Evolutionary conservation across 2,113 vertebrate genomes (phyloP).

Genomic region (Apodemus speciosus): DNA sequence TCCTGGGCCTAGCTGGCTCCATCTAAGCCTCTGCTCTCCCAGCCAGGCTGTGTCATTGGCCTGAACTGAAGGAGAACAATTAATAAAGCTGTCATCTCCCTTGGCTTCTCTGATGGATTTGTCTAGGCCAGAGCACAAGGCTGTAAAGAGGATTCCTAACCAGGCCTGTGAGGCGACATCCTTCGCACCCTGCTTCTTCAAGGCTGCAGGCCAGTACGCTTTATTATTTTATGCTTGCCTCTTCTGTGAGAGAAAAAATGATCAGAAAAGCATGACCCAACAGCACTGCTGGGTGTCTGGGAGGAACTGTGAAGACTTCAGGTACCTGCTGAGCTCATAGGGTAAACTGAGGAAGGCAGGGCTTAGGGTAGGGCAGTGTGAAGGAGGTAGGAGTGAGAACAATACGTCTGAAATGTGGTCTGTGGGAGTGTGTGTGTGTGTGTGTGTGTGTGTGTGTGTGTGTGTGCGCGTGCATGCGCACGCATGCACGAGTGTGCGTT

Average conservation of each 20-base stretch:
- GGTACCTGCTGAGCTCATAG: background rate
- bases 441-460: background rate
- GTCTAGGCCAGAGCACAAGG: background rate
- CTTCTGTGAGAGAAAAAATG: background rate
- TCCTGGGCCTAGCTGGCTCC: background rate
- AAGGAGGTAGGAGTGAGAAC: background rate
- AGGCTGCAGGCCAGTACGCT: background rate
- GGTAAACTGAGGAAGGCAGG: too few species aligned
- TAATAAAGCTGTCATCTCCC: too few species aligned
- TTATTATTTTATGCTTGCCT: background rate
- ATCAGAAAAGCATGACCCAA: background rate
- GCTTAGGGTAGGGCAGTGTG: too few species aligned
- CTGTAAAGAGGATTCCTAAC: fast-evolving
- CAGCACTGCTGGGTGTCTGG: fast-evolving
- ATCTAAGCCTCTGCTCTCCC: background rate
- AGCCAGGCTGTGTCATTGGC: background rate
- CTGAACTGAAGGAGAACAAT: background rate
- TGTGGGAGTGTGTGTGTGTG: background rate
- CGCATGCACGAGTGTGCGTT: too few species aligned
- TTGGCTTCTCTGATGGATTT: background rate
- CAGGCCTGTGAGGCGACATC: background rate
- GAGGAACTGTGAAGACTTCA: background rate
- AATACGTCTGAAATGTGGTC: background rate
- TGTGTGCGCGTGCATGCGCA: too few species aligned
- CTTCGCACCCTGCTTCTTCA: background rate